Conservation (phyloP, 2,797 vertebrate genomes). For the Pseudotriccus pelzelni region DNA sequence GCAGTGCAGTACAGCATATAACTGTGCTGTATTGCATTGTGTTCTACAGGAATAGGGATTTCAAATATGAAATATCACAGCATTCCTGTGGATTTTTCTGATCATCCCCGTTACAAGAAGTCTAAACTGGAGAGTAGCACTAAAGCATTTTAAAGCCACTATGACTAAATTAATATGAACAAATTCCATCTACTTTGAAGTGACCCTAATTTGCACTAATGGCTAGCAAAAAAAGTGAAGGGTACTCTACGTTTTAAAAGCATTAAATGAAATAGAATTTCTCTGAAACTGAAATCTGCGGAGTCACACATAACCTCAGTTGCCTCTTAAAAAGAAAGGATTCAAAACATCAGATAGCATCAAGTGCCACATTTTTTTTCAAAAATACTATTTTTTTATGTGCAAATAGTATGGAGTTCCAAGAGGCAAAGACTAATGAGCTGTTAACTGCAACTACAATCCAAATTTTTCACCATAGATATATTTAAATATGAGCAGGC, state of each 20-base stretch:
- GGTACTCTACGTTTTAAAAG: not conserved
- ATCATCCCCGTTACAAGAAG: not conserved
- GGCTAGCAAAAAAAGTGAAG: not conserved
- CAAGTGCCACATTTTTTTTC: not conserved
- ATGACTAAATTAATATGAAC: not conserved
- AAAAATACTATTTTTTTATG: not conserved
- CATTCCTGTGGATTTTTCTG: not conserved
- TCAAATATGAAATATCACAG: not conserved
- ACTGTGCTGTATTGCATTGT: not conserved
- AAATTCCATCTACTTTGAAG: not conserved
- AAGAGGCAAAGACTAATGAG: not conserved
- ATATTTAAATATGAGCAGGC: not conserved
- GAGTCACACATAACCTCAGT: not conserved
- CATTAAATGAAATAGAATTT: not conserved
- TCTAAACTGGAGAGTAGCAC: not conserved
- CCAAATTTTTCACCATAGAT: not conserved
- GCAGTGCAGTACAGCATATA: not conserved
- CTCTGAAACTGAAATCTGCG: not conserved
- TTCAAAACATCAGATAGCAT: not conserved
- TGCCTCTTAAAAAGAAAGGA: not conserved
- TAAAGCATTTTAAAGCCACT: not conserved
- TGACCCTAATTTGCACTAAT: not conserved
- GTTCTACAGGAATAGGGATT: not conserved
- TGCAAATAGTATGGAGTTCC: not conserved
- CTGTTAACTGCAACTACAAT: not conserved